A percentile compares a stretch with the other conserved stretches of the same genome.
These are phyloP conservation scores for Doris montereyensis DNA, from an alignment of 2,888 invertebrate species.

Conservation along the genomic window DNA sequence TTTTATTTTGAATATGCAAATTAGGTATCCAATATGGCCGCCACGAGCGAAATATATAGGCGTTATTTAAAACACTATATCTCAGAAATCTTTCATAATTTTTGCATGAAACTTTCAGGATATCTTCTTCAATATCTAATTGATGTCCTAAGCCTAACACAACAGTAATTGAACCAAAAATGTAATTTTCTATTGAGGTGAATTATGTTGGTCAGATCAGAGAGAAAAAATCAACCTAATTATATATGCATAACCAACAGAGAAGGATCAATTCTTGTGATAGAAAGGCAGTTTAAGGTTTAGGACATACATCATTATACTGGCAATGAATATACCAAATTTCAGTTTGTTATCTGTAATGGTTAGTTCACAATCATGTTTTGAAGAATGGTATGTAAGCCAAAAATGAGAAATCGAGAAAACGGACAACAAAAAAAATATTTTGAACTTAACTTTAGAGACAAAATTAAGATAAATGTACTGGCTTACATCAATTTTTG, in stretches of 20 bases:
- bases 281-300: too few relatives aligned
- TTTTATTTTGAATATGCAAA: constrained; percentile 2
- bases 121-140: neutral
- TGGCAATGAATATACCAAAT: neutral
- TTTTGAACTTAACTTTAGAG: neutral
- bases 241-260: neutral
- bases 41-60: neutral
- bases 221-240: neutral
- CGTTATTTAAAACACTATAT: neutral
- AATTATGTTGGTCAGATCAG: neutral
- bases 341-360: neutral
- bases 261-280: neutral
- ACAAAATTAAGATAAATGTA: neutral
- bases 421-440: constrained; percentile 5
- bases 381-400: neutral
- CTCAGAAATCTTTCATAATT: neutral
- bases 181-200: too few relatives aligned
- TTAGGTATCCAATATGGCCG: neutral
- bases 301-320: neutral
- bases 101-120: constrained; percentile 4
- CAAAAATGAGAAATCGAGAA: neutral
- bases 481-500: too few relatives aligned
- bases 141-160: neutral
- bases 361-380: neutral
- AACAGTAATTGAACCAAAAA: neutral